phyloP scores from a whole-genome alignment of 2,113 vertebrate genomes.

The Enhydra lutris region DNA sequence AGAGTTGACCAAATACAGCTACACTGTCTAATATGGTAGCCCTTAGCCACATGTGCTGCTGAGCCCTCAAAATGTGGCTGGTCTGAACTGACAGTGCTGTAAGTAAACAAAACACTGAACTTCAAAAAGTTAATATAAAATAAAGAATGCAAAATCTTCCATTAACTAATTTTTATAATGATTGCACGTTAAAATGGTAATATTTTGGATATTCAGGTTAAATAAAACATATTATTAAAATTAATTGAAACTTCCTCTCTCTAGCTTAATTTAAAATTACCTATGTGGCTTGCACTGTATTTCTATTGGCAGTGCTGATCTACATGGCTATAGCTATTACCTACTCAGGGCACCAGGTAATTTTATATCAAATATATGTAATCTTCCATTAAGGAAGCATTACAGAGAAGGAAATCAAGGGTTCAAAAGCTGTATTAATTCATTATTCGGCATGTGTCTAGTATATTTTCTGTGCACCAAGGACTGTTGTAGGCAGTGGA shows the following conservation, averaged over 20 bases:
- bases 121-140: background rate
- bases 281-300: background rate
- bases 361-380: background rate
- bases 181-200: background rate
- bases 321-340: background rate
- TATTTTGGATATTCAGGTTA: background rate
- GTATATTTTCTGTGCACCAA: background rate
- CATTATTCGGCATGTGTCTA: background rate
- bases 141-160: background rate
- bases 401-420: background rate
- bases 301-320: background rate
- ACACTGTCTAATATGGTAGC: background rate
- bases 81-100: background rate
- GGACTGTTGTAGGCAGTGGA: background rate
- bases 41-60: background rate
- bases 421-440: background rate
- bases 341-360: background rate
- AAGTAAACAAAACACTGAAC: background rate
- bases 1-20: background rate
- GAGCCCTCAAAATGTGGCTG: background rate
- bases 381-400: background rate
- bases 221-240: background rate
- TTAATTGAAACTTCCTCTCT: constrained; percentile 1
- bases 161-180: background rate
- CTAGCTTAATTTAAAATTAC: constrained; percentile 13